Evolutionary conservation across 2,888 invertebrate species (phyloP), one percentile per base, ranked within the genome.

Genomic region (Ferrisia virgata): DNA sequence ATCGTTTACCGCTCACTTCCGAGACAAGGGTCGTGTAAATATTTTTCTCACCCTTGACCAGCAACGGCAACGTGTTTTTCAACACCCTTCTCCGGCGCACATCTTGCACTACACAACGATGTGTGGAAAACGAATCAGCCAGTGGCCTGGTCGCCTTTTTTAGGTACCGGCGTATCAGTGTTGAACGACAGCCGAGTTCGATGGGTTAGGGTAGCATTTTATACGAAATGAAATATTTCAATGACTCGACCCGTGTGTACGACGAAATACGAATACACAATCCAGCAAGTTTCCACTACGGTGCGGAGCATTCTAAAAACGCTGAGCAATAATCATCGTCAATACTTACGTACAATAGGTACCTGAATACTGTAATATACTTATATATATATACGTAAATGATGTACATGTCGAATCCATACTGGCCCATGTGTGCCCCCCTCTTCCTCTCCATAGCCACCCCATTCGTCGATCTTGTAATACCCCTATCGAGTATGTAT

Each of bases 1-100:
- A 76, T 36, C n/a, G 36, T 28, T 64, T 64, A 36, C 33, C 72
- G 72, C 36, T 76, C 28, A 36, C 33, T 36, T 76, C 72, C 72
- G 72, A 76, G 72, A 76, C 31, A 28, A 76, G 72, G 72, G 72
- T 76, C 72, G 72, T 76, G 72, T 76, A 76, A 76, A 76, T 76
- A 76, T 76, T 76, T 76, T 76, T 76, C 72, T 76, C 72, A 76
- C 72, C 72, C 72, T 76, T 76, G 72, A 76, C 72, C 72, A 76
- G 36, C 72, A 36, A 36, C 36, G 8, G 36, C 36, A 22, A 53
- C 53, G 53, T 53, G 33, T 76, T 76, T 76, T 76, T n/a, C 18
- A n/a, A 36, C 72, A 76, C 72, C 72, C 72, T 76, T 76, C 36
- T n/a, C n/a, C n/a, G n/a, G 43, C 13, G 15, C 2, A n/a, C n/a